Evolutionary conservation across 2,888 invertebrate species (phyloP), one percentile per base, ranked within the genome.

Genomic region (Oligia fasciuncula): DNA sequence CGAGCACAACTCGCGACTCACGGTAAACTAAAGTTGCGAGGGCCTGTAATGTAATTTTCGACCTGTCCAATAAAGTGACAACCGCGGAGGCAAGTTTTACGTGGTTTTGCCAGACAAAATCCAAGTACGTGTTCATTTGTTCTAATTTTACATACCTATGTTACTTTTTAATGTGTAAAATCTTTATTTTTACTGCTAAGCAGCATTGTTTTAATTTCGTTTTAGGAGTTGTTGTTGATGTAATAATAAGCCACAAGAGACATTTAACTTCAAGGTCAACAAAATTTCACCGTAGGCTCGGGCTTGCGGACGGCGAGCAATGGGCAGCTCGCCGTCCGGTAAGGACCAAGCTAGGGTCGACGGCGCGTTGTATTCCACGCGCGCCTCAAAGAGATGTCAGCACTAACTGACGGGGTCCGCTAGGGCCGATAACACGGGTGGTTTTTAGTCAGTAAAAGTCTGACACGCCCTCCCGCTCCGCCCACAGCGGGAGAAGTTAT

Each of bases 1-100:
- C 6, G 6, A n/a, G 19, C 43, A 17, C 43, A 62, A 54, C 60
- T n/a, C 23, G 72, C 3, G n/a, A 84, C 83, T 81, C 76, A 76
- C 75, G 74, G 81, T 62, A 23, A 23, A 54, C 60, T 76, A 66
- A 68, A 80, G 72, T 79, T 68, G 73, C 70, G 77, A 77, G 80
- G 71, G 75, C 67, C 76, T 73, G 74, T 86, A 88, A 88, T 87
- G 80, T 79, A 87, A 88, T 88, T 88, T 83, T 76, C 81, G 66
- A 83, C 84, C 83, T 83, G 70, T 72, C 76, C 79, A 77, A 83
- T 85, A 88, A 67, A 77, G 77, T 82, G 83, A 83, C 84, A 81
- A 66, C 68, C 71, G 46, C 35, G 65, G 14, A 23, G 40, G 68
- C 77, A 76, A 76, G 81, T 85, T 88, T 83, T 54, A 62, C 29